phyloP scores from a whole-genome alignment of 35 echinoderm and acorn worm genomes.

The Anneissia japonica region DNA sequence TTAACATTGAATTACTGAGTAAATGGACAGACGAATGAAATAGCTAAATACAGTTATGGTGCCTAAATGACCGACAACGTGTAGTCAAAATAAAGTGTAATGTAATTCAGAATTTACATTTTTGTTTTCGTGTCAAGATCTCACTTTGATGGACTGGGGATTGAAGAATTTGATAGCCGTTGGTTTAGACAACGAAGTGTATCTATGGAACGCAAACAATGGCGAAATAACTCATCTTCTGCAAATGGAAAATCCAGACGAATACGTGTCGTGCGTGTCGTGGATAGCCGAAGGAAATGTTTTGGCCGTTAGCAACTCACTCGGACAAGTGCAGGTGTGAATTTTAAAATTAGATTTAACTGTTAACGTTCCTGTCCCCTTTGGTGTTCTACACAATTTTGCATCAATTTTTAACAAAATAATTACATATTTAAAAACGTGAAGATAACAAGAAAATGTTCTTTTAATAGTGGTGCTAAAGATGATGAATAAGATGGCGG shows the following conservation, averaged over 20 bases:
- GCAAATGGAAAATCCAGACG: slow-evolving; percentile 34
- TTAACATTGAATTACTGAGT: no score
- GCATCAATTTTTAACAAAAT: no score
- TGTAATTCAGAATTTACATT: no score
- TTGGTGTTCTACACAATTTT: no score
- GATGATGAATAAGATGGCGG: no score
- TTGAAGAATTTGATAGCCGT: slow-evolving; percentile 49
- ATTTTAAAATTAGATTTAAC: no score
- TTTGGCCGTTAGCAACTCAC: slow-evolving; percentile 60
- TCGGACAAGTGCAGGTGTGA: slow-evolving; percentile 71
- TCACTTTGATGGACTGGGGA: slow-evolving; percentile 83
- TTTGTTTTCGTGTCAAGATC: slow-evolving; percentile 29
- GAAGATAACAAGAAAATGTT: no score
- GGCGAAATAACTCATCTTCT: slow-evolving; percentile 51
- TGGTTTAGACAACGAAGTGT: slow-evolving; percentile 57
- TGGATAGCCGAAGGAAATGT: slow-evolving; percentile 75
- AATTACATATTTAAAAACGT: no score
- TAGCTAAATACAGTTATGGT: neutral
- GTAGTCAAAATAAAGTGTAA: no score
- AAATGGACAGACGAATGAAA: no score
- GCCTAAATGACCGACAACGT: neutral
- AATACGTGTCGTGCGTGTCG: slow-evolving; percentile 60
- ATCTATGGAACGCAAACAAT: slow-evolving; percentile 69
- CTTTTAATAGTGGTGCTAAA: no score
- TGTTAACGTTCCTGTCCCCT: no score